phyloP scores from a whole-genome alignment of 2,888 invertebrate species.

The Tetramorium bicarinatum region DNA sequence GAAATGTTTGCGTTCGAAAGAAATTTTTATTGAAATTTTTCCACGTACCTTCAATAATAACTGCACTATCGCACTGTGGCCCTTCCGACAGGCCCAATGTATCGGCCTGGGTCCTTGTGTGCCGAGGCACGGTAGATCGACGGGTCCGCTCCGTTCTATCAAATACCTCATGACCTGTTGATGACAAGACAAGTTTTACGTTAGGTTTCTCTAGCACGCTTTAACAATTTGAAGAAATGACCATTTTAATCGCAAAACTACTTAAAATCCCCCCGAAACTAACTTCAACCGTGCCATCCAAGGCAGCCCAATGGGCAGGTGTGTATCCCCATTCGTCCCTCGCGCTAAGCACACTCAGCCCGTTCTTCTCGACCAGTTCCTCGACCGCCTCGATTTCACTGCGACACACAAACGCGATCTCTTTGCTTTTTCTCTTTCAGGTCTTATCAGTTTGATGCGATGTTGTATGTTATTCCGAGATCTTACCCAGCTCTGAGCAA shows the following conservation, averaged over 20 bases:
- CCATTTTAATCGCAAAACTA: neutral
- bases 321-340: conserved; percentile 97
- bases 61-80: conserved; percentile 96
- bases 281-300: conserved; percentile 95
- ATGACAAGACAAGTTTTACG: neutral
- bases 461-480: neutral
- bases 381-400: conserved; percentile 95
- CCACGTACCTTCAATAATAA: conserved; percentile 87
- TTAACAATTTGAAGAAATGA: neutral
- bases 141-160: conserved; percentile 93
- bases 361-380: conserved; percentile 93
- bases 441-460: neutral
- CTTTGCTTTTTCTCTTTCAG: neutral
- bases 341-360: conserved; percentile 90
- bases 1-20: neutral
- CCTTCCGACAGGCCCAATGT: conserved; percentile 98
- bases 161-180: conserved; percentile 92
- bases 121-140: conserved; percentile 95
- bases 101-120: conserved; percentile 96
- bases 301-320: conserved; percentile 96
- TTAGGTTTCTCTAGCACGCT: neutral
- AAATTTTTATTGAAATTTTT: neutral
- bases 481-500: conserved; percentile 94
- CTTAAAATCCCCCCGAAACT: conserved; percentile 22
- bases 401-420: conserved; percentile 74